Evolutionary conservation across 2,888 invertebrate genomes (phyloP).

Genomic region (Matsumyia berberina): DNA sequence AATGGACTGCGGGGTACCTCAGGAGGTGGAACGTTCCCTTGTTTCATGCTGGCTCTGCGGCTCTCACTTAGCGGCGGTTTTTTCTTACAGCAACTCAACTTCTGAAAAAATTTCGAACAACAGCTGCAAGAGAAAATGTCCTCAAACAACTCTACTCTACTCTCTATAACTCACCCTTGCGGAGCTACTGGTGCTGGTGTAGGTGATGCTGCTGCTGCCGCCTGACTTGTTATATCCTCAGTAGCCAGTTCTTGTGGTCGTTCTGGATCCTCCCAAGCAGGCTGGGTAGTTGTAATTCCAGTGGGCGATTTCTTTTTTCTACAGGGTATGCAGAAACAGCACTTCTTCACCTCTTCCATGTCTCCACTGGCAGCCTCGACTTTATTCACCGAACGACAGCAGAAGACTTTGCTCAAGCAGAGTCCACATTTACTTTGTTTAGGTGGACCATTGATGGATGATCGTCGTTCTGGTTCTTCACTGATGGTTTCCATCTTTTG

Average conservation of each 20-base stretch:
- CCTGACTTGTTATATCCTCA: conserved; percentile 84
- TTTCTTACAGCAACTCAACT: conserved; percentile 84
- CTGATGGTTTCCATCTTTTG: conserved; percentile 77
- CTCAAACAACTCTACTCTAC: not conserved
- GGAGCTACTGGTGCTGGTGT: conserved; percentile 55
- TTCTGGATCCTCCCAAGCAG: conserved; percentile 83
- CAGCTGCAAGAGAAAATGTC: conserved; percentile 79
- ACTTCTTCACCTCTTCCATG: conserved; percentile 81
- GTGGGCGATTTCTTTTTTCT: conserved; percentile 78
- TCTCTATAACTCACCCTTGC: conserved; percentile 35
- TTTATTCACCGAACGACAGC: conserved; percentile 84
- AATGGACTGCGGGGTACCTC: conserved; percentile 86
- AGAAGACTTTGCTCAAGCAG: conserved; percentile 83
- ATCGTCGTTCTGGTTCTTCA: conserved; percentile 73
- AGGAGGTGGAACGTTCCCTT: conserved; percentile 85
- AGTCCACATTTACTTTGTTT: conserved; percentile 81
- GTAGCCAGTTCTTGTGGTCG: conserved; percentile 82
- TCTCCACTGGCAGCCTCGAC: conserved; percentile 82
- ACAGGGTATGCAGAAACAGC: conserved; percentile 84
- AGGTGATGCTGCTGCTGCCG: conserved; percentile 85
- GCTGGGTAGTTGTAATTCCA: conserved; percentile 55
- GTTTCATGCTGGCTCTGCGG: conserved; percentile 86
- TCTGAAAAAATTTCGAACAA: conserved; percentile 81
- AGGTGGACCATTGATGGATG: conserved; percentile 61
- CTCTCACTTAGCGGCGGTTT: conserved; percentile 84